Conservation (phyloP, 2,797 vertebrate genomes). For the Chrysocyon brachyurus region DNA sequence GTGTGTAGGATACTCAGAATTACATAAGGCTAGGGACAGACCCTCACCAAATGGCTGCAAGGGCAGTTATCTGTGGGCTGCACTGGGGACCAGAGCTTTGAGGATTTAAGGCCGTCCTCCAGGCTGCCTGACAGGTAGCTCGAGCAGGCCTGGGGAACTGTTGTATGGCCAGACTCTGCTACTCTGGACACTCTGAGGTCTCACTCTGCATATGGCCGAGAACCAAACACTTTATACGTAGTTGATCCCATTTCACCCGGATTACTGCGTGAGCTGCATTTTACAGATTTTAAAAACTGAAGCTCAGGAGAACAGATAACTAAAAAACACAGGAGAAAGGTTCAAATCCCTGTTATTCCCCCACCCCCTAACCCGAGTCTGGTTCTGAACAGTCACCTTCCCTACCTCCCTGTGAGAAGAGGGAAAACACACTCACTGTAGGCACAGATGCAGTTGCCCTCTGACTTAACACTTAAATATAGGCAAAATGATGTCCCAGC, state of each 20-base stretch:
- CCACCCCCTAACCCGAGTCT: neutral
- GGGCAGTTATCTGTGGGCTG: neutral
- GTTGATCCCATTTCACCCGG: neutral
- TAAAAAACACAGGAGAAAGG: neutral
- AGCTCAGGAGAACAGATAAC: neutral
- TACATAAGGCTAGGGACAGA: neutral
- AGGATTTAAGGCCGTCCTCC: neutral
- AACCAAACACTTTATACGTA: neutral
- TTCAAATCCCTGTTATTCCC: neutral
- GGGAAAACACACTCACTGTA: neutral
- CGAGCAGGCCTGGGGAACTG: neutral
- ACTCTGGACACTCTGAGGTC: neutral
- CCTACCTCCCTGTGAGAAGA: neutral
- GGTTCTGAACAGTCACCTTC: neutral
- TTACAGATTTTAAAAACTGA: neutral
- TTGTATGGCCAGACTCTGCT: neutral
- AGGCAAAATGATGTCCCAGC: neutral
- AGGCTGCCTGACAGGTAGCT: neutral
- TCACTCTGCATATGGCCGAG: neutral
- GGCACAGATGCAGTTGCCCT: neutral
- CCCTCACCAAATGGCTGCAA: neutral
- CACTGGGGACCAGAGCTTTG: neutral
- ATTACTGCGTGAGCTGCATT: neutral
- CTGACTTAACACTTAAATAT: neutral
- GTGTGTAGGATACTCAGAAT: rapidly evolving